Conservation (phyloP, 2,797 vertebrate genomes). For the Lepilemur septentrionalis region DNA sequence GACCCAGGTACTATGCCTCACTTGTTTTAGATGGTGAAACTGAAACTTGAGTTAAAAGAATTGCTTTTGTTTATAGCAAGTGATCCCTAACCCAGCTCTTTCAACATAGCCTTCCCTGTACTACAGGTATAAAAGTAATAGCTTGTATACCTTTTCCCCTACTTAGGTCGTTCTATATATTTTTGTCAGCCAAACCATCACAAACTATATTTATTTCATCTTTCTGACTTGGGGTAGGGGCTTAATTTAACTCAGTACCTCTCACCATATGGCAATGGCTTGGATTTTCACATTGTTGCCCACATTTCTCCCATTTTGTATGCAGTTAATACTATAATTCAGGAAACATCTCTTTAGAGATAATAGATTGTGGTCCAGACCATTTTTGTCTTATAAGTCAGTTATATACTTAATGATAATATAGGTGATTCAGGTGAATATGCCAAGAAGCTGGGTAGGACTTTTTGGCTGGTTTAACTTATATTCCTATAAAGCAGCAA, state of each 20-base stretch:
- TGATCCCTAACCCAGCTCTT: background rate
- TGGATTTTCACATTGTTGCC: background rate
- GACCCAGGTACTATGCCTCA: background rate
- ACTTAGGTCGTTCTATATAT: background rate
- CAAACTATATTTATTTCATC: background rate
- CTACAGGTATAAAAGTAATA: background rate
- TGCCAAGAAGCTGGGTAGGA: background rate
- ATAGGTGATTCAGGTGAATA: background rate
- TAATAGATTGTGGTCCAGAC: background rate
- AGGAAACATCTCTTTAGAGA: background rate
- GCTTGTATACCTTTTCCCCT: background rate
- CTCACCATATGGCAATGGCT: background rate
- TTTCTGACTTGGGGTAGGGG: background rate
- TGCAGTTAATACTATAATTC: background rate
- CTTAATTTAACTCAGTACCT: background rate
- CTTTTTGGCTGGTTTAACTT: background rate
- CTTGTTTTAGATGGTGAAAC: background rate
- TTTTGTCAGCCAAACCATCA: background rate
- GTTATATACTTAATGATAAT: background rate
- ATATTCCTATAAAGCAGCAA: background rate
- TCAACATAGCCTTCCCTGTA: background rate
- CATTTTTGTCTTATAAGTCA: background rate
- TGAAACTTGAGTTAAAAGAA: background rate
- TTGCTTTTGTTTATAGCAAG: conserved; percentile 17
- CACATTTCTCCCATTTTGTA: background rate